phyloP scores from a whole-genome alignment of 2,888 invertebrate species.

The Alviniconcha strummeri region DNA sequence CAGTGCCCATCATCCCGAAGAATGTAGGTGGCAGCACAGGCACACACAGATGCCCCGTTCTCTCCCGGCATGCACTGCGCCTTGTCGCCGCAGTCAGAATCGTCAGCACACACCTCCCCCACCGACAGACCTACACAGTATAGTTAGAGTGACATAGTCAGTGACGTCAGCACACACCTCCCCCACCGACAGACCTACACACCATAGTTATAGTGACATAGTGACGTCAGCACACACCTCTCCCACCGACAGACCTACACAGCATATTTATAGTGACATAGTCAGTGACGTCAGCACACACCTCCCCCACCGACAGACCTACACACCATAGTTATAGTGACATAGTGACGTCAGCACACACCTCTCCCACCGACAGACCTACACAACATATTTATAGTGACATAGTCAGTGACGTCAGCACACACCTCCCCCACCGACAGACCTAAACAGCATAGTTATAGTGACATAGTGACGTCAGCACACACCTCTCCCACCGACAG shows the following conservation, averaged over 20 bases:
- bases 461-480: neutral
- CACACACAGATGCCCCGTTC: neutral
- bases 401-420: neutral
- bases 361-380: neutral
- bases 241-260: neutral
- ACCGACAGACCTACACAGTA: neutral
- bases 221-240: neutral
- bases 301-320: neutral
- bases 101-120: neutral
- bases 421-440: neutral
- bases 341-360: neutral
- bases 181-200: neutral
- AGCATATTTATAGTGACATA: neutral
- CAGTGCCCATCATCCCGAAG: neutral
- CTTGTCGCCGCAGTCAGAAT: conserved; percentile 4
- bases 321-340: neutral
- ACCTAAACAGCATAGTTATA: neutral
- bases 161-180: neutral
- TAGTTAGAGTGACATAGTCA: neutral
- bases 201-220: neutral
- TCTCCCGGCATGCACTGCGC: neutral
- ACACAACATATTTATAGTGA: neutral
- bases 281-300: neutral
- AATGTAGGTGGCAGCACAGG: neutral
- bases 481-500: neutral